phyloP scores from a whole-genome alignment of 2,113 vertebrate genomes.

The Macroglossus sobrinus region DNA sequence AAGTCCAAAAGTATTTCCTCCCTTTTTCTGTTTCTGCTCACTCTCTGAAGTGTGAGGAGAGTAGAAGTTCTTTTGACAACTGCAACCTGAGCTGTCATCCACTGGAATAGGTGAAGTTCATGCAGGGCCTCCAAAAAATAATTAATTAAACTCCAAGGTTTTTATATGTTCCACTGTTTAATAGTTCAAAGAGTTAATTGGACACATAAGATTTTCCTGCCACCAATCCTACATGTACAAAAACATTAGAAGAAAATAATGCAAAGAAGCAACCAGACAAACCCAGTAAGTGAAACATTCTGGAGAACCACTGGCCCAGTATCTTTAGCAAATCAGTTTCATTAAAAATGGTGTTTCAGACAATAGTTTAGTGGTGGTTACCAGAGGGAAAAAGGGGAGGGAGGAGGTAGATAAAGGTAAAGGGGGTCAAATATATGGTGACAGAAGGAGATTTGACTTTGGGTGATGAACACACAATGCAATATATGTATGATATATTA shows the following conservation, averaged over 20 bases:
- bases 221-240: neutral
- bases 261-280: neutral
- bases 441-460: no score
- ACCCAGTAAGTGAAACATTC: neutral
- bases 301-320: neutral
- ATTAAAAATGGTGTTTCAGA: neutral
- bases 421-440: no score
- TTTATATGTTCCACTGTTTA: neutral
- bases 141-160: conserved; percentile 11
- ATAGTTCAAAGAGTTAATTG: conserved; percentile 24
- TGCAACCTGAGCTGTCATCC: neutral
- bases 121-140: neutral
- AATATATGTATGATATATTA: no score
- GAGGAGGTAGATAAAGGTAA: no score
- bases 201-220: neutral
- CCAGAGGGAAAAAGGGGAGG: no score
- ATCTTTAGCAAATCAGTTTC: neutral
- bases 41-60: neutral
- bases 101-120: neutral
- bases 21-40: conserved; percentile 8
- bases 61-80: neutral
- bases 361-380: no score
- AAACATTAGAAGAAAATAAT: conserved; percentile 41
- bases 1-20: conserved; percentile 29
- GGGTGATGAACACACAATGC: no score